Percentiles rank a stretch among this genome's conserved stretches.
Conservation (phyloP, 2,797 vertebrate genomes). For the Pipistrellus pipistrellus region DNA sequence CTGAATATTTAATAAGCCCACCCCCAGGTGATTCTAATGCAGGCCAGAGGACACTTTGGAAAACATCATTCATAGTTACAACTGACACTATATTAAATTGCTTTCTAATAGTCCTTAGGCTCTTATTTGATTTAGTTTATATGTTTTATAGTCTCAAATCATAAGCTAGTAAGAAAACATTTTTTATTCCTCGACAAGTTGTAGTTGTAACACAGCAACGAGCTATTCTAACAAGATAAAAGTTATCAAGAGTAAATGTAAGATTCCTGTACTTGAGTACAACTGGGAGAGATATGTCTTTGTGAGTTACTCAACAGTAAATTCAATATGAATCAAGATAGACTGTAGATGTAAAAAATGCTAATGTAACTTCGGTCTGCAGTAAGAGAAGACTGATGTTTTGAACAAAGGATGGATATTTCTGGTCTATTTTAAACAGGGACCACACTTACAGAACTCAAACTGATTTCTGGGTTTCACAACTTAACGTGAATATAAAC, state of each 20-base stretch:
- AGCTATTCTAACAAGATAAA: constrained; percentile 64
- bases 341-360: constrained; percentile 35
- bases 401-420: background rate
- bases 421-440: constrained; percentile 4
- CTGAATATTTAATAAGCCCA: background rate
- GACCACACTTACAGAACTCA: background rate
- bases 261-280: constrained; percentile 34
- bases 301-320: constrained; percentile 56
- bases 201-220: constrained; percentile 30
- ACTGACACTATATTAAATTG: background rate
- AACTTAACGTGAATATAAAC: constrained; percentile 36
- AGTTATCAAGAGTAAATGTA: constrained; percentile 49
- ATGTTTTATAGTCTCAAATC: constrained; percentile 32
- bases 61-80: background rate
- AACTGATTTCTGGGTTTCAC: constrained; percentile 23
- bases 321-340: constrained; percentile 38
- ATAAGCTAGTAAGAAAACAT: constrained; percentile 24
- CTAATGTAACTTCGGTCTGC: background rate
- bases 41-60: background rate
- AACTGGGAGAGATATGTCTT: background rate
- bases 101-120: constrained; percentile 27
- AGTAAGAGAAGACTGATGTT: constrained; percentile 16
- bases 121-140: constrained; percentile 38
- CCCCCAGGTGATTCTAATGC: background rate
- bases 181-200: constrained; percentile 62